phyloP scores from a whole-genome alignment of 2,797 vertebrate genomes.

The Parotocinclus haroldoi region DNA sequence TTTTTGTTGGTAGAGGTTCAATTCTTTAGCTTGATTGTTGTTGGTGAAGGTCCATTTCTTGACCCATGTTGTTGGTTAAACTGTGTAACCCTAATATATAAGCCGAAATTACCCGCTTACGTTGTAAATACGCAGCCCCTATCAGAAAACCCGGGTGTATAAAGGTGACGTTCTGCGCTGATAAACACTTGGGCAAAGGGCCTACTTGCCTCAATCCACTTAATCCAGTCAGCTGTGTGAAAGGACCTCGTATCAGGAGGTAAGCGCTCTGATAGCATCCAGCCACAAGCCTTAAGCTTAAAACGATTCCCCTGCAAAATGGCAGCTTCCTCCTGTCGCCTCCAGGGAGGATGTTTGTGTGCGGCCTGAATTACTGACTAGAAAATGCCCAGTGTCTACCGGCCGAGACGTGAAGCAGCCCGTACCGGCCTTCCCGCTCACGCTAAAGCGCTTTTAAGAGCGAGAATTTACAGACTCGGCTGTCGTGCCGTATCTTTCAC shows the following conservation, averaged over 20 bases:
- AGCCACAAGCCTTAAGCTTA: slow-evolving; percentile 50
- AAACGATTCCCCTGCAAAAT: slow-evolving; percentile 53
- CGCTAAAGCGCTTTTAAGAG: slow-evolving; percentile 31
- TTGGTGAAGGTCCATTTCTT: too few relatives aligned
- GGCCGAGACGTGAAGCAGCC: slow-evolving; percentile 26
- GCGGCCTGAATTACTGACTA: slow-evolving; percentile 4
- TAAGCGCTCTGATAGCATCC: slow-evolving; percentile 53
- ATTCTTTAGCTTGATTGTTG: too few relatives aligned
- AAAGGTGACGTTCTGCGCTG: slow-evolving; percentile 35
- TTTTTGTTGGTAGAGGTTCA: too few relatives aligned
- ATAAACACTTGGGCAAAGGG: slow-evolving; percentile 53
- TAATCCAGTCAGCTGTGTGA: slow-evolving; percentile 57
- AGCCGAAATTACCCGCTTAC: too few relatives aligned
- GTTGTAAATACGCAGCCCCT: slow-evolving; percentile 39
- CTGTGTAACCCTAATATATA: too few relatives aligned
- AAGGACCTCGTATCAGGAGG: slow-evolving; percentile 49
- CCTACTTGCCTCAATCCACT: slow-evolving; percentile 54
- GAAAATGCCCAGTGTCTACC: slow-evolving; percentile 14
- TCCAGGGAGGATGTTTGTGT: slow-evolving; percentile 9
- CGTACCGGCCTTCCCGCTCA: slow-evolving; percentile 3
- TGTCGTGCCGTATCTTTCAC: slow-evolving; percentile 41
- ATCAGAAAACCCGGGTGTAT: slow-evolving; percentile 27
- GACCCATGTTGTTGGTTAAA: too few relatives aligned
- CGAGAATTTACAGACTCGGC: slow-evolving; percentile 32
- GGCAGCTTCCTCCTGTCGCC: slow-evolving; percentile 26